These are phyloP conservation scores for Sinella curviseta DNA, from an alignment of 1,140 invertebrate genomes.

Conservation along the genomic window DNA sequence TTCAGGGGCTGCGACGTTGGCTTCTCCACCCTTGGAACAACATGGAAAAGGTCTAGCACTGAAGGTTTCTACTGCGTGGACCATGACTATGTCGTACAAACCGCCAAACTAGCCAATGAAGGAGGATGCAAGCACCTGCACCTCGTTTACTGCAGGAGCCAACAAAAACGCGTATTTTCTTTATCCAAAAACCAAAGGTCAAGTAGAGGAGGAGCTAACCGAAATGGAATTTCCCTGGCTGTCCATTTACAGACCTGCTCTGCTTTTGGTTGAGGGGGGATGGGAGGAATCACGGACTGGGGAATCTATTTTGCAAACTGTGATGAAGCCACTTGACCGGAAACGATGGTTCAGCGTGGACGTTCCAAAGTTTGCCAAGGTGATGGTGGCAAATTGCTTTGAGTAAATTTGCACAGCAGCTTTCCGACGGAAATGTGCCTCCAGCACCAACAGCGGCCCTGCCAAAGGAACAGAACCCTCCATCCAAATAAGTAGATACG, in stretches of 20 bases:
- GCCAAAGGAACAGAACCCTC: neutral
- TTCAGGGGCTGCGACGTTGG: constrained; percentile 58
- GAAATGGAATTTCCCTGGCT: constrained; percentile 51
- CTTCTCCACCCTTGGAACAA: constrained; percentile 63
- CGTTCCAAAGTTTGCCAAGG: constrained; percentile 46
- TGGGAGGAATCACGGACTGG: constrained; percentile 49
- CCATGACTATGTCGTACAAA: constrained; percentile 60
- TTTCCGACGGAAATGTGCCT: neutral
- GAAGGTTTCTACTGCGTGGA: constrained; percentile 62
- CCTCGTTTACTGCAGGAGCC: constrained; percentile 56
- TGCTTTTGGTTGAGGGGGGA: constrained; percentile 51
- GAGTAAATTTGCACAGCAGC: constrained; percentile 30
- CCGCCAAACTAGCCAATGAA: constrained; percentile 58
- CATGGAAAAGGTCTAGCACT: constrained; percentile 58
- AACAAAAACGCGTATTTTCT: constrained; percentile 53
- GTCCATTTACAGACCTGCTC: constrained; percentile 52
- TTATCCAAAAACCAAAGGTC: constrained; percentile 53
- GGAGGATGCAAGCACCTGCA: constrained; percentile 59
- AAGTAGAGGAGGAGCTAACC: constrained; percentile 52
- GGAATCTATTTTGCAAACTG: constrained; percentile 41
- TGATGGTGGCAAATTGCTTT: constrained; percentile 48
- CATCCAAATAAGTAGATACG: no score
- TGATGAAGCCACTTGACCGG: constrained; percentile 43
- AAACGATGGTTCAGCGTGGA: constrained; percentile 45
- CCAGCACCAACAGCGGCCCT: neutral